phyloP scores from a whole-genome alignment of 2,888 invertebrate genomes.

The Eubasilissa splendida region DNA sequence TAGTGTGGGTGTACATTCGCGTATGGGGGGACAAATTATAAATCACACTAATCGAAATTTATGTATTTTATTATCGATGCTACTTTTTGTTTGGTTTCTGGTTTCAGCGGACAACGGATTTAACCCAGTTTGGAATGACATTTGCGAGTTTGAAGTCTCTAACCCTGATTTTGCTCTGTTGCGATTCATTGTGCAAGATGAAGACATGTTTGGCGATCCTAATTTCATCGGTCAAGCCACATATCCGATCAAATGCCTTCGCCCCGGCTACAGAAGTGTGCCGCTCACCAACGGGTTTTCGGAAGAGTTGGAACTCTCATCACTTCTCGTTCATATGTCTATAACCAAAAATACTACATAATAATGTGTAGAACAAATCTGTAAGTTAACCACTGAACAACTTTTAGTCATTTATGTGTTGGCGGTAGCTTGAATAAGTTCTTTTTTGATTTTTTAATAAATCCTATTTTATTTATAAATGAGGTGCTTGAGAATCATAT shows the following conservation, averaged over 20 bases:
- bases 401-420: no score
- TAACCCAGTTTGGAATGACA: slow-evolving; percentile 94
- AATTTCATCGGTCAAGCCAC: slow-evolving; percentile 98
- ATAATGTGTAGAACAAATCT: background rate
- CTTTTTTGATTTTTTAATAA: no score
- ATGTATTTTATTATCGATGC: no score
- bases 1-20: no score
- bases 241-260: slow-evolving; percentile 87
- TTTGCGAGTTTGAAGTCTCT: slow-evolving; percentile 84
- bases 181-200: slow-evolving; percentile 92
- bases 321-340: slow-evolving; percentile 87
- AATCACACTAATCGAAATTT: no score
- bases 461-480: no score
- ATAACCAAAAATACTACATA: slow-evolving; percentile 64
- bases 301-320: slow-evolving; percentile 93
- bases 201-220: slow-evolving; percentile 97
- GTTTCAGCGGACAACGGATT: slow-evolving; percentile 90
- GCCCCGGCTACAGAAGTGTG: slow-evolving; percentile 92
- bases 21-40: no score
- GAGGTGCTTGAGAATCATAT: no score
- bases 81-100: slow-evolving; percentile 60
- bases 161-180: slow-evolving; percentile 89
- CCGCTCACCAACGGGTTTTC: slow-evolving; percentile 91
- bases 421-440: no score
- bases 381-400: no score